Base-by-base conservation (phyloP, 2,797 vertebrate genomes). In the Rhincodon typus region DNA sequence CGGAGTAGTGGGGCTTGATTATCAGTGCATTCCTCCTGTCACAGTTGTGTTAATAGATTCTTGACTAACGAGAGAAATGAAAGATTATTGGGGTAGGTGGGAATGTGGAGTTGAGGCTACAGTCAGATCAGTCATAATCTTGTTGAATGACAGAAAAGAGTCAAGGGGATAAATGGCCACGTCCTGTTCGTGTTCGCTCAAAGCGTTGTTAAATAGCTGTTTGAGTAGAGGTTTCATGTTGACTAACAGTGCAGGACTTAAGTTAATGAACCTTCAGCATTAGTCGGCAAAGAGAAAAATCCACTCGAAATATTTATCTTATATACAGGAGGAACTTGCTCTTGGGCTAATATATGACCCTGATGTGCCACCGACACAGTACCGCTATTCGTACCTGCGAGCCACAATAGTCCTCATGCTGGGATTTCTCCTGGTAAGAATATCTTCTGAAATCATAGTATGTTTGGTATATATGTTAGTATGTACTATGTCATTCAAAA, bases 241-340 rank as follows among this genome's bases (percentile, higher is more conserved):
- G 38, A 84, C 19, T 46, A 46, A 84, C 38, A 84, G 46, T 84
- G 21, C 82, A 84, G 42, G 19, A 2, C 42, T 84, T 2, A 84
- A 84, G 38, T 84, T 84, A 84, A 46, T 46, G 42, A 23, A 84
- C 25, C 42, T 46, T 46, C 38, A 84, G 0, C 23, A 84, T 93
- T 69, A 13, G 17, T 69, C n/a, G 90, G 2, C 5, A 15, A 25
- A 21, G 17, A 93, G 62, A 67, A 93, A 93, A 42, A 93, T 69
- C 10, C 19, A 69, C 38, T 93, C 8, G 69, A 93, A 69, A 42
- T 8, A 42, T 69, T 42, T 93, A 69, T 93, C 69, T 93, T n/a
- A 42, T 42, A 96, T 74, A 87, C 96, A 99, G 99, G 99, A 99
- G 96, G 98, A 99, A 90, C 96, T 99, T 96, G 98, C 98, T 12